Evolutionary conservation across 2,113 vertebrate genomes (phyloP), one percentile per base, ranked within the genome.

Genomic region (Lipophrys pholis): DNA sequence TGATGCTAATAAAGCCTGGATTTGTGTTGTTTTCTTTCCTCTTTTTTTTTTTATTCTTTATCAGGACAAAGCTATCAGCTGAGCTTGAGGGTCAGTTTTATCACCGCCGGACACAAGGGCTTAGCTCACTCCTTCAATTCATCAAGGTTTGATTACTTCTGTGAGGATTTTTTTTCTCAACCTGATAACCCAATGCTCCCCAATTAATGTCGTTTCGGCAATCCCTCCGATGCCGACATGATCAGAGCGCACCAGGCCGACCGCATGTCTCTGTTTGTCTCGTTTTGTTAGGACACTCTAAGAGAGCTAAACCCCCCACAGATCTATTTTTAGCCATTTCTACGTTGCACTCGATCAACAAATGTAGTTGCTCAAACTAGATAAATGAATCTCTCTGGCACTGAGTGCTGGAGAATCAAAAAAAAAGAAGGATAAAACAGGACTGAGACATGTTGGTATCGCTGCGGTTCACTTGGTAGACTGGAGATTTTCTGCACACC

Each of bases 131-230:
- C 65, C 86, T 92, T 90, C 87, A 90, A 93, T 93, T 93, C 89
- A 93, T 92, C 92, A 92, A 89, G 88, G 82, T 90, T 94, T 93
- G 91, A 94, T 94, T 94, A 94, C 88, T 92, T 91, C 76, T 90
- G 78, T 85, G 85, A 85, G 92, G 90, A 92, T 92, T 91, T 88
- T 77, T 76, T 30, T 30, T 30, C 84, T 60, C 80, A 55, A 78
- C 80, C 77, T 17, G 86, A 93, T 93, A 93, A 94, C 87, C 90
- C 78, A 71, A 87, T 83, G 88, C 88, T 90, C 88, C 64, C 71
- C 78, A 93, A 92, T 93, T 91, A 92, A 91, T 81, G 82, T 82
- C 78, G 85, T 85, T 85, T 86, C 78, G 73, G 73, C 80, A 87
- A 89, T 87, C 82, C 80, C 81, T 87, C 86, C 64, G 73, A 84